Evolutionary conservation across 2,113 vertebrate genomes (phyloP).

Genomic region (Gallinago media): DNA sequence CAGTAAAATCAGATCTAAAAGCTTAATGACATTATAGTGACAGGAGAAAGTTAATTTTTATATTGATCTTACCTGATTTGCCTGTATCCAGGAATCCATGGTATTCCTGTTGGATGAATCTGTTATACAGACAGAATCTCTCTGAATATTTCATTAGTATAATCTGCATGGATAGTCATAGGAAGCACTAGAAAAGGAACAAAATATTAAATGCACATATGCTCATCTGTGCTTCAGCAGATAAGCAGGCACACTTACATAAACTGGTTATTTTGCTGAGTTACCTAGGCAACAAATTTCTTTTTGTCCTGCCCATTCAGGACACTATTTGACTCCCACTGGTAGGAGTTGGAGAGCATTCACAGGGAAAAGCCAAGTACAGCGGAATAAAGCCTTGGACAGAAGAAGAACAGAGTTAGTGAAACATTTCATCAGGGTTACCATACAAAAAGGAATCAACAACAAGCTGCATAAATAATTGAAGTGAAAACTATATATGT

Average conservation of each 20-base stretch:
- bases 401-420: not conserved
- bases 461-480: slow-evolving; percentile 31
- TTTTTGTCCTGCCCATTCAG: slow-evolving; percentile 18
- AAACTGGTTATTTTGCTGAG: not conserved
- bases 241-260: not conserved
- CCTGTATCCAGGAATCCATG: not conserved
- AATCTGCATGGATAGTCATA: not conserved
- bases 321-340: not conserved
- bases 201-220: not conserved
- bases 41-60: not conserved
- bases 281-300: slow-evolving; percentile 5
- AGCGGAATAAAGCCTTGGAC: not conserved
- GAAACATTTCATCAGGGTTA: not conserved
- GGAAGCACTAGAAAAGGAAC: not conserved
- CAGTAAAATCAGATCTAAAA: not conserved
- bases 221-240: not conserved
- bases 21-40: not conserved
- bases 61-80: not conserved
- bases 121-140: not conserved
- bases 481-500: not conserved
- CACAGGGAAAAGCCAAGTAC: not conserved
- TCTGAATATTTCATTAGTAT: not conserved
- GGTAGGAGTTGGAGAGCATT: not conserved
- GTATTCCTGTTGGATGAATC: not conserved
- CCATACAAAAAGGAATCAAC: slow-evolving; percentile 6